A percentile compares a stretch with the other conserved stretches of the same genome.
Conservation (phyloP, 2,113 vertebrate genomes). For the Vireo altiloquus region DNA sequence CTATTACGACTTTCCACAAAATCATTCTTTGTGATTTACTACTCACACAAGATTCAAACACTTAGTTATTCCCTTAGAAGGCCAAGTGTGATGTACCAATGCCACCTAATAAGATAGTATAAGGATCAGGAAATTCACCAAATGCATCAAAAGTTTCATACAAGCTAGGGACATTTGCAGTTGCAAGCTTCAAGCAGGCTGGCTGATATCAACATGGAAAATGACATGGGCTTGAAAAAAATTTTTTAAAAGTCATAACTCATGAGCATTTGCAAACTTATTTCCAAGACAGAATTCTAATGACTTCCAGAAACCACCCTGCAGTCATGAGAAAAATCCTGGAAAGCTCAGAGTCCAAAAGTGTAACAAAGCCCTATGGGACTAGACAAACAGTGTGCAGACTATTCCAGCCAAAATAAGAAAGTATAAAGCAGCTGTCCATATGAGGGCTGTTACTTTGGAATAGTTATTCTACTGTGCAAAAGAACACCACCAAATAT, state of each 20-base stretch:
- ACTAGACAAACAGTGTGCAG: neutral
- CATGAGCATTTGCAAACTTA: neutral
- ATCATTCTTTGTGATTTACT: neutral
- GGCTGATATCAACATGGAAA: neutral
- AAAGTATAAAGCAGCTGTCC: neutral
- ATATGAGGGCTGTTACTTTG: neutral
- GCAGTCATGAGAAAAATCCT: conserved; percentile 34
- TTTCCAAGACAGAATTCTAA: conserved; percentile 20
- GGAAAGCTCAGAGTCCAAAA: conserved; percentile 3
- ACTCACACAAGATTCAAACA: neutral
- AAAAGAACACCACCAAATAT: neutral
- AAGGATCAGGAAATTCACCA: neutral
- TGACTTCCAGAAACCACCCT: conserved; percentile 23
- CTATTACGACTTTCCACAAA: neutral
- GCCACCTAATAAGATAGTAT: neutral
- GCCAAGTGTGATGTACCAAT: neutral
- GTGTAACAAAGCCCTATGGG: neutral
- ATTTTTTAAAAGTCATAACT: neutral
- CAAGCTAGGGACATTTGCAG: neutral
- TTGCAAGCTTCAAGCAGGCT: neutral
- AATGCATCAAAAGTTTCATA: neutral
- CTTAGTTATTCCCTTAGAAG: neutral
- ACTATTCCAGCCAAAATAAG: neutral
- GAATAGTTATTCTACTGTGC: neutral
- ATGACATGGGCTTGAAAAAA: neutral